These are phyloP conservation scores for Drosophila parthenogenetica DNA, from an alignment of 2,888 invertebrate genomes.

Conservation along the genomic window DNA sequence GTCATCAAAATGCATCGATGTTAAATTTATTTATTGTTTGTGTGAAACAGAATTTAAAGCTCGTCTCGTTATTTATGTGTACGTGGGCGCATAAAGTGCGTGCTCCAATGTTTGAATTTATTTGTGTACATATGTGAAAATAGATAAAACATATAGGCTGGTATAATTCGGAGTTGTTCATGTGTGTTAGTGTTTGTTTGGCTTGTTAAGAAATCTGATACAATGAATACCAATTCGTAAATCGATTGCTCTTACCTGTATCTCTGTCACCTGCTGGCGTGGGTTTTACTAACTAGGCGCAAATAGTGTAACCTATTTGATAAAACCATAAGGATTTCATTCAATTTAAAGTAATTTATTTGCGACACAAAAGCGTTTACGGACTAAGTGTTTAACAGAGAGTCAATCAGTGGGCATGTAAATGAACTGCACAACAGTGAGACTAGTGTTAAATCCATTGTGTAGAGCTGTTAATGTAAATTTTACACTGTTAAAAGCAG, in stretches of 20 bases:
- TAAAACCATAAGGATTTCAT: background rate
- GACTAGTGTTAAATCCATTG: too few relatives aligned
- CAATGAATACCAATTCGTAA: background rate
- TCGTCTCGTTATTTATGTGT: background rate
- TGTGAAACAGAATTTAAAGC: background rate
- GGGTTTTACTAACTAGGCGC: background rate
- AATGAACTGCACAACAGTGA: too few relatives aligned
- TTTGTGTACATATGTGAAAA: background rate
- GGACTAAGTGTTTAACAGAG: background rate
- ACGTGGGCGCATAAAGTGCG: conserved; percentile 3
- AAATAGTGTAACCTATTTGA: background rate
- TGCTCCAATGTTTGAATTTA: conserved; percentile 2
- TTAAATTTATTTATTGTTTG: background rate
- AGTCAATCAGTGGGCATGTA: background rate
- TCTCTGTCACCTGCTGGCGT: background rate
- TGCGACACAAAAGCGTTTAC: too few relatives aligned
- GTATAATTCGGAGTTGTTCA: background rate
- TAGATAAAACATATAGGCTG: background rate
- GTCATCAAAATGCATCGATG: conserved; percentile 4
- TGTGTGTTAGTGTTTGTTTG: background rate
- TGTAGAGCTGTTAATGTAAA: too few relatives aligned
- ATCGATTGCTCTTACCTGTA: background rate
- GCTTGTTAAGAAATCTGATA: background rate
- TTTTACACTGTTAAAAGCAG: too few relatives aligned
- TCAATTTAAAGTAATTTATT: background rate